phyloP scores from a whole-genome alignment of 2,113 vertebrate species.

The Suricata suricatta region DNA sequence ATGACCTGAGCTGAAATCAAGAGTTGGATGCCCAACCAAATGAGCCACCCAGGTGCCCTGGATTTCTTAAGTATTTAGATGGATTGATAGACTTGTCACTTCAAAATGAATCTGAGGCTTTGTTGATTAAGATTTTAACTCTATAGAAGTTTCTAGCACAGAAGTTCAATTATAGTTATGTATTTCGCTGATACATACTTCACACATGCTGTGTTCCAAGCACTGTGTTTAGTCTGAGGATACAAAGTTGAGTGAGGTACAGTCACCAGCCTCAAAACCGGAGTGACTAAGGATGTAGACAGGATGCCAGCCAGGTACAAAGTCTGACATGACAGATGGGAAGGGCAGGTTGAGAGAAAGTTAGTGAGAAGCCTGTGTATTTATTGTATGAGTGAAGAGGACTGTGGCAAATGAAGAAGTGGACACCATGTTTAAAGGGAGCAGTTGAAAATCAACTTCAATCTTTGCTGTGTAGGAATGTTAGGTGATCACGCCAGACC shows the following conservation, averaged over 20 bases:
- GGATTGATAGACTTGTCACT: background rate
- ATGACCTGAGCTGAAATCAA: too few species aligned
- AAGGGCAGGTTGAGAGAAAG: background rate
- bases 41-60: background rate
- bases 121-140: background rate
- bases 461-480: background rate
- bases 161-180: background rate
- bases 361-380: background rate
- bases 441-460: background rate
- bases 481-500: background rate
- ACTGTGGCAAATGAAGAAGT: background rate
- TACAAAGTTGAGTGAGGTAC: background rate
- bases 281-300: rapidly evolving
- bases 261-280: background rate
- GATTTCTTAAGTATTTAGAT: background rate
- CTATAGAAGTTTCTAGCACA: background rate
- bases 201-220: background rate
- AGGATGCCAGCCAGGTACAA: background rate
- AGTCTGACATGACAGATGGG: background rate
- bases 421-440: background rate
- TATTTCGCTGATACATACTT: background rate
- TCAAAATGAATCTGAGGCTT: background rate
- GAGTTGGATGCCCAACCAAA: too few species aligned
- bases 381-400: background rate
- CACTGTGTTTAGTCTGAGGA: background rate